phyloP scores from a whole-genome alignment of 2,888 invertebrate genomes.

The Lithophane leautieri region DNA sequence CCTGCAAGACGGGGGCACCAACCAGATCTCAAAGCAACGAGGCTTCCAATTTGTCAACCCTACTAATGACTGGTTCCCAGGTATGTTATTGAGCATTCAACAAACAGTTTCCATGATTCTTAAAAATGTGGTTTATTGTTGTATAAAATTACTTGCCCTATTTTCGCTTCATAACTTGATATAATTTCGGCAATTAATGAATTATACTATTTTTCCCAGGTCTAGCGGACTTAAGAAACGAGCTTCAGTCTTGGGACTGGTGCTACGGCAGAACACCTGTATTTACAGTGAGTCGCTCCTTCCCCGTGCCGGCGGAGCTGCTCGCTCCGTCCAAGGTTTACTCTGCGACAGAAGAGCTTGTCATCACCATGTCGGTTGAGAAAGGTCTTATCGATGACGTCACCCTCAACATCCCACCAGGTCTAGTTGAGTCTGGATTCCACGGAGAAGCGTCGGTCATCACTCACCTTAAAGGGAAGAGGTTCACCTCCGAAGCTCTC shows the following conservation, averaged over 20 bases:
- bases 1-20: constrained; percentile 93
- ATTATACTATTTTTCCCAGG: constrained; percentile 84
- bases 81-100: constrained; percentile 77
- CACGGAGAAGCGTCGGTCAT: constrained; percentile 92
- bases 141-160: too few species aligned
- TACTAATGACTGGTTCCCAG: constrained; percentile 96
- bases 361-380: constrained; percentile 92
- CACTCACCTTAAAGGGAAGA: constrained; percentile 92
- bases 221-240: constrained; percentile 92
- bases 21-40: constrained; percentile 93
- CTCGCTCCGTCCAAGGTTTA: constrained; percentile 83
- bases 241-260: constrained; percentile 96
- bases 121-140: background rate
- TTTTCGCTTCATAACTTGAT: background rate
- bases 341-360: constrained; percentile 87
- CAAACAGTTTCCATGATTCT: background rate
- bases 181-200: background rate
- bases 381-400: constrained; percentile 92
- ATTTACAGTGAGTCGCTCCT: constrained; percentile 93
- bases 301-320: constrained; percentile 91
- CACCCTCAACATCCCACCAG: constrained; percentile 91
- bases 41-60: constrained; percentile 97
- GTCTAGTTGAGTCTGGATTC: constrained; percentile 90
- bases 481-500: constrained; percentile 92
- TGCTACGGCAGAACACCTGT: constrained; percentile 96